Evolutionary conservation across 2,797 vertebrate species (phyloP), one percentile per base, ranked within the genome.

Genomic region (Protosalanx chinensis): DNA sequence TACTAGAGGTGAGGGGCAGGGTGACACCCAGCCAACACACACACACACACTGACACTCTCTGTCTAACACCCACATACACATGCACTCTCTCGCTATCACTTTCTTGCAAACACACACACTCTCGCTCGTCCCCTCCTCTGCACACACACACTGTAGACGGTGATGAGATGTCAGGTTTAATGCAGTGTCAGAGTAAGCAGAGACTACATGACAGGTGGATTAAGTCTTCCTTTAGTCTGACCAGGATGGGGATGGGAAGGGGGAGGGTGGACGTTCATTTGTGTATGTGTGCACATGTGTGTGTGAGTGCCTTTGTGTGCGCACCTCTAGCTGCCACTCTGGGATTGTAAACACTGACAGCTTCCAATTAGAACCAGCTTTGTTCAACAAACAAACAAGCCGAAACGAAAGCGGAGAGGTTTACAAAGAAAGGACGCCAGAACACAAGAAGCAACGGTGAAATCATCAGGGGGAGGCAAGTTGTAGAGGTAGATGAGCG

Each of bases 331-430:
- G 85, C 88, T 83, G 88, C 88, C 88, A 89, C 89, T 81, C 88
- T 85, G 91, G 91, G 90, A 91, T 90, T 91, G 88, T 91, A 90
- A 90, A 91, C 91, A 88, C 83, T 92, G 91, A 93, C 93, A 92
- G 90, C 90, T 92, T 90, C 91, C 91, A 93, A 93, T 92, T 93
- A 93, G 90, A 93, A 91, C 89, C 88, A 91, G 90, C 91, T 93
- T 93, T 93, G 92, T 92, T 91, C 88, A 89, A 90, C 91, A 93
- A 93, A 91, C 90, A 92, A 92, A 90, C 90, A 90, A 89, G 89
- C 83, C 86, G 89, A 89, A 90, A 92, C 65, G 32, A 86, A 90
- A 88, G 86, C 86, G 74, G 84, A 85, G 86, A 82, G 85, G 87
- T 90, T 91, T 90, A 90, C 88, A 89, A 88, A 89, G 88, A 88